Base-by-base conservation (phyloP, 2,888 invertebrate genomes). In the Cerastis rubricosa region DNA sequence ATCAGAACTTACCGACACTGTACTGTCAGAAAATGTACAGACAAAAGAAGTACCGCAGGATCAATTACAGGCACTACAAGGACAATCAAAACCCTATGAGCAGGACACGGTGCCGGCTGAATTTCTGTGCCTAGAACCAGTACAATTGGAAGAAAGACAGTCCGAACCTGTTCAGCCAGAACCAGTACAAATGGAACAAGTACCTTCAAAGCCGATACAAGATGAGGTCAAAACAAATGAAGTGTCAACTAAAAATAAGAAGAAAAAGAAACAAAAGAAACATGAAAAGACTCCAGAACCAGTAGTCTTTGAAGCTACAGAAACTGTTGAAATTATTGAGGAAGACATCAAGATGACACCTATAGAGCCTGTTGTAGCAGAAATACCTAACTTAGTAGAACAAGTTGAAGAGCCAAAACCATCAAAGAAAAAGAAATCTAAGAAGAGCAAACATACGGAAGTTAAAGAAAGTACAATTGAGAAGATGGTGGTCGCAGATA, bases 261-360 rank as follows among this genome's bases (percentile, higher is more conserved):
- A 93, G 82, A 91, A 91, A 74, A 94, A 92, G 73, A 94, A 93
- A 86, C 88, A 85, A 64, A 93, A 92, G 81, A 93, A 92, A 78
- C 83, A 83, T 35, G 90, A 91, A 68, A 89, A 89, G 65, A 74
- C 85, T n/a, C 59, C 85, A 51, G 89, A 89, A 74, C 71, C 86
- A 70, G 63, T 86, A 73, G 76, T 88, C 43, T 84, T 81, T 81
- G 85, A 88, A 88, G 85, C 78, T 57, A 87, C 80, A 71, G 88
- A 89, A 86, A 74, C 71, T 63, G 73, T 81, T 54, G 83, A 88
- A 80, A 76, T 74, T n/a, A 73, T 81, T 22, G 71, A 80, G 1
- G 84, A 89, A 78, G 81, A 89, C 74, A 80, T 85, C 9, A 88
- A 88, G 65, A 67, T 35, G 14, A 78, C 57, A 25, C 70, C 78